Base-by-base conservation (phyloP, 2,888 invertebrate genomes). In the Lasiommata megera region DNA sequence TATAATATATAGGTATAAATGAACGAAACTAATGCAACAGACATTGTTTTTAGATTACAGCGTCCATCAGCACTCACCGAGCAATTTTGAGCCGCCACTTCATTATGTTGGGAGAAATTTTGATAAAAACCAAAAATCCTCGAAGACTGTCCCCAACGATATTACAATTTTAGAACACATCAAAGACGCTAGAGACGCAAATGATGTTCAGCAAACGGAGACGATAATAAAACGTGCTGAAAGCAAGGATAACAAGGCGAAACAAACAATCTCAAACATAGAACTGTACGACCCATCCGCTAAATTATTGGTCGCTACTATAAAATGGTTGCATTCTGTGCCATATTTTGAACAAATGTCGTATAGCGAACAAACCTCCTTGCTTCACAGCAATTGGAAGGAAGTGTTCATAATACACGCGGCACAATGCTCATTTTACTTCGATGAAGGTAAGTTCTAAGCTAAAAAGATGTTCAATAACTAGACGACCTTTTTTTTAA, bases 351-450 rank as follows among this genome's bases (percentile, higher is more conserved):
- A 94, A 12, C 94, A 95, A 77, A 92, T 95, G 66, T 77, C 80
- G 50, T 65, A 69, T 1, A 65, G 93, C 47, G 96, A 96, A 70
- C 96, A 96, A 75, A 93, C 93, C 0, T 92, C 93, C 51, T 88
- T 97, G 37, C 82, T 97, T 53, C 94, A 95, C 71, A 94, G 93
- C 73, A 94, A 95, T 29, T 97, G 97, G 97, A 94, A 94, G 69
- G 96, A 97, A 76, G 82, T 97, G 3, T 97, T 96, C 77, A 92
- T 97, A 1, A 80, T 97, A 8, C 96, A 95, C 29, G 95, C 96
- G 7, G 95, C 96, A 0, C 96, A 97, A 74, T 95, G 95, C 93
- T 93, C 94, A 1, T 92, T 96, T 60, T 92, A 93, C 14, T 92
- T 96, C 34, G 95, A 96, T 64, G 94, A 95, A 86, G 93, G 95